Percentiles rank a stretch among this genome's conserved stretches.
Evolutionary conservation across 2,888 invertebrate genomes (phyloP).

Genomic region (Lochmaea crataegi): DNA sequence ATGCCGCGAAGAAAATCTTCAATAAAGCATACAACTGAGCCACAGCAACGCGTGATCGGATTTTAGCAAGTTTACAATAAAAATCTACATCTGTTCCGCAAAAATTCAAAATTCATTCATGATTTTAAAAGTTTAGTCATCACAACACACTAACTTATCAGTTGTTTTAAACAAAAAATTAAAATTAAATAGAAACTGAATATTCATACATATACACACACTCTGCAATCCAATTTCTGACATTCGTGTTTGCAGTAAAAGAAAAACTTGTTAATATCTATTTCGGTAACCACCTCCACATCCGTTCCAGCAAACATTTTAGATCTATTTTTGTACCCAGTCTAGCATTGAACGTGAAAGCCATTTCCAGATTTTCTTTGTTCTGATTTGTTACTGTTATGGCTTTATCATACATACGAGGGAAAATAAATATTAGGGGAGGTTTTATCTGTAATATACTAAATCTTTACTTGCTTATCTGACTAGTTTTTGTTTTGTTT

Average conservation of each 20-base stretch:
- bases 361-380: conserved; percentile 45
- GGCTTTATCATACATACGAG: background rate
- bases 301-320: conserved; percentile 45
- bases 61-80: too few species aligned
- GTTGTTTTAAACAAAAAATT: background rate
- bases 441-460: too few species aligned
- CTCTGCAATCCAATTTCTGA: background rate
- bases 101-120: too few species aligned
- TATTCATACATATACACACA: background rate
- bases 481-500: too few species aligned
- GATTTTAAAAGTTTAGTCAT: too few species aligned
- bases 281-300: conserved; percentile 54
- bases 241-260: conserved; percentile 23
- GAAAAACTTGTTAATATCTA: conserved; percentile 44
- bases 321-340: conserved; percentile 48
- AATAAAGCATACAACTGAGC: too few species aligned
- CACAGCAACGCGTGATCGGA: too few species aligned
- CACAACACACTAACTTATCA: too few species aligned
- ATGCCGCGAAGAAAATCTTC: too few species aligned
- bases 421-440: too few species aligned
- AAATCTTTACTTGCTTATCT: too few species aligned
- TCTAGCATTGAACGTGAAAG: conserved; percentile 45
- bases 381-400: conserved; percentile 32
- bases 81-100: too few species aligned
- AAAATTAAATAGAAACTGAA: background rate